Conservation (phyloP, 2,113 vertebrate species). For the Austrofundulus limnaeus region DNA sequence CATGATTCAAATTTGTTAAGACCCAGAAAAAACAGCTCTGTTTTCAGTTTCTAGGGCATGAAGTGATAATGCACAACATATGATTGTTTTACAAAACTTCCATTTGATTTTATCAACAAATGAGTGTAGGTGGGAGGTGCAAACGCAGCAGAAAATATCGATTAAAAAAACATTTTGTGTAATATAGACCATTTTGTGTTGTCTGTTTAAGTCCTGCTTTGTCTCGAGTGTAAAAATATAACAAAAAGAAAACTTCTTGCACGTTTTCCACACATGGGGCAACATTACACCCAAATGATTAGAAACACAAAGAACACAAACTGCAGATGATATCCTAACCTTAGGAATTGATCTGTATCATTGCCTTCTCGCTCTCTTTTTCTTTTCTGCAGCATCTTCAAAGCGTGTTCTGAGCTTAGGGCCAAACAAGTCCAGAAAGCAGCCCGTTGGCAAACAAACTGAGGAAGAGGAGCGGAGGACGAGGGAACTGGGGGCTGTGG, state of each 20-base stretch:
- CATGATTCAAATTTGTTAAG: too few relatives aligned
- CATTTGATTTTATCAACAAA: too few relatives aligned
- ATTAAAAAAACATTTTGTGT: too few relatives aligned
- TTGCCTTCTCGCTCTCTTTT: not conserved
- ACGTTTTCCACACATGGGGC: not conserved
- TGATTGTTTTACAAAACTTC: too few relatives aligned
- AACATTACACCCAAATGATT: conserved; percentile 3
- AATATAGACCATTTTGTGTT: not conserved
- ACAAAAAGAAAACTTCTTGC: not conserved
- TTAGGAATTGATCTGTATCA: conserved; percentile 41
- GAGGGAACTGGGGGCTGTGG: conserved; percentile 22
- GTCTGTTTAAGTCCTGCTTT: not conserved
- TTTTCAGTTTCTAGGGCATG: too few relatives aligned
- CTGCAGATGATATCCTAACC: conserved; percentile 28
- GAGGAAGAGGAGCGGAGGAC: conserved; percentile 14
- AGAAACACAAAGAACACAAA: conserved; percentile 13
- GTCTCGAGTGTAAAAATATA: not conserved
- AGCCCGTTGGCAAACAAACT: conserved; percentile 50
- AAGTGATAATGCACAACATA: too few relatives aligned
- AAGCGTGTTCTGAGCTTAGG: conserved; percentile 38
- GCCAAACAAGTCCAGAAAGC: conserved; percentile 50
- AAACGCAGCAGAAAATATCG: too few relatives aligned
- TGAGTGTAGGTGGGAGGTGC: too few relatives aligned
- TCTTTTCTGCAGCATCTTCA: conserved; percentile 31
- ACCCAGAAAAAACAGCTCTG: too few relatives aligned